Evolutionary conservation across 1,140 invertebrate species (phyloP), one percentile per base, ranked within the genome.

Genomic region (Spodoptera litura): DNA sequence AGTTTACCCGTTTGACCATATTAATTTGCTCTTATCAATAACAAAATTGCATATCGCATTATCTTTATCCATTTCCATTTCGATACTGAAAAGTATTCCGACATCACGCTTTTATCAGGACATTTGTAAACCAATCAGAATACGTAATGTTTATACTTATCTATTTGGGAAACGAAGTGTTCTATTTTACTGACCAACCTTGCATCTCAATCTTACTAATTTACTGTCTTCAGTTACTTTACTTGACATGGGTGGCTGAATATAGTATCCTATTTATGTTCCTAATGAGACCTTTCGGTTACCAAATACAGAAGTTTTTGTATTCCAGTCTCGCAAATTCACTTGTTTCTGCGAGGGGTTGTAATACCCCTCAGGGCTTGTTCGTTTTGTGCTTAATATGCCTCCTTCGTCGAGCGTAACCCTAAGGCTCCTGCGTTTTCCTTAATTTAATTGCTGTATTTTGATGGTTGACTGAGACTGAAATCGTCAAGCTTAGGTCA

Each of bases 261-360:
- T 25, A 20, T 58, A 25, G 38, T 44, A 10, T 44, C 25, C 9
- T 58, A 58, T 27, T 31, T 62, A 4, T 13, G 31, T 51, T 4
- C 44, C 10, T 52, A 68, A 51, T 25, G 44, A 25, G 38, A 66
- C 44, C 62, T 25, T 66, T 66, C 15, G 38, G n/a, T 20, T 59
- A 9, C 5, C 56, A 20, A 55, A 27, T 11, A 31, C 35, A 6
- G n/a, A 66, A 15, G 31, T 49, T 49, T 74, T 75, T 10, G 59
- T 53, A 75, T 75, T 75, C 73, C 25, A n/a, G 25, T 62, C 27
- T 15, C 31, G 73, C 53, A 62, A 64, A 75, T 75, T 64, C 49
- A 74, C 59, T 53, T 35, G 59, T 53, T 51, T 31, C 38, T 38
- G 15, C 35, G 38, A 38, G 20, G 55, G 71, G 49, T 74, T 20